A percentile compares a stretch with the other conserved stretches of the same genome.
Evolutionary conservation across 1,140 invertebrate genomes (phyloP).

Genomic region (Euwallacea similis): DNA sequence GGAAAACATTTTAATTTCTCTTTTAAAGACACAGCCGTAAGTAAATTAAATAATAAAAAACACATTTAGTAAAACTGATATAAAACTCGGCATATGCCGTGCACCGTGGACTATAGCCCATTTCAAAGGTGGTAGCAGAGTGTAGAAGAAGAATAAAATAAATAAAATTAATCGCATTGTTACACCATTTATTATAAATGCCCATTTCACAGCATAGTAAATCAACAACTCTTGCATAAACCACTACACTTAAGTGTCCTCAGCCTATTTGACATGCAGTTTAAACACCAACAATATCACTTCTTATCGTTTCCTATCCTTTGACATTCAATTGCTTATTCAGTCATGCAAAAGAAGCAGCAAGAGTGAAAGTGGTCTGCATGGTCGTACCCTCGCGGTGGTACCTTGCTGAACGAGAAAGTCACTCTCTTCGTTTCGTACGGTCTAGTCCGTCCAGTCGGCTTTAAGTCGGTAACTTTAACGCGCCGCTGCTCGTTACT

Average conservation of each 20-base stretch:
- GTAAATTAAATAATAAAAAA: no score
- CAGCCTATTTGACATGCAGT: slow-evolving; percentile 1
- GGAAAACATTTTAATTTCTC: no score
- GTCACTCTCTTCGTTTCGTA: slow-evolving; percentile 22
- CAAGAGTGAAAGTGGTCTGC: slow-evolving; percentile 38
- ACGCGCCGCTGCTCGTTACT: slow-evolving; percentile 21
- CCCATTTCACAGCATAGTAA: background rate
- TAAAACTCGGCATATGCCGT: no score
- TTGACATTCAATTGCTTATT: slow-evolving; percentile 25
- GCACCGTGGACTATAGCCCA: no score
- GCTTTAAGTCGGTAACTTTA: slow-evolving; percentile 10
- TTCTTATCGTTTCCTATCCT: slow-evolving; percentile 17
- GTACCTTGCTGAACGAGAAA: slow-evolving; percentile 23
- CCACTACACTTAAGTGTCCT: background rate
- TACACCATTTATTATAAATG: background rate
- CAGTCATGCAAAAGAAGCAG: slow-evolving; percentile 22
- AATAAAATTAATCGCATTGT: background rate
- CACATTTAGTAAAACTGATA: no score
- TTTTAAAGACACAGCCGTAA: no score
- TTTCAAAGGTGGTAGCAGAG: no score
- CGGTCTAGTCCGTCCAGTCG: slow-evolving; percentile 21
- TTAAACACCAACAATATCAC: background rate
- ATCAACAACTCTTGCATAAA: background rate
- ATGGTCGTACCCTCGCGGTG: slow-evolving; percentile 23
- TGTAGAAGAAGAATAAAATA: no score